Evolutionary conservation across 2,888 invertebrate species (phyloP), one percentile per base, ranked within the genome.

Genomic region (Aphodius granarius): DNA sequence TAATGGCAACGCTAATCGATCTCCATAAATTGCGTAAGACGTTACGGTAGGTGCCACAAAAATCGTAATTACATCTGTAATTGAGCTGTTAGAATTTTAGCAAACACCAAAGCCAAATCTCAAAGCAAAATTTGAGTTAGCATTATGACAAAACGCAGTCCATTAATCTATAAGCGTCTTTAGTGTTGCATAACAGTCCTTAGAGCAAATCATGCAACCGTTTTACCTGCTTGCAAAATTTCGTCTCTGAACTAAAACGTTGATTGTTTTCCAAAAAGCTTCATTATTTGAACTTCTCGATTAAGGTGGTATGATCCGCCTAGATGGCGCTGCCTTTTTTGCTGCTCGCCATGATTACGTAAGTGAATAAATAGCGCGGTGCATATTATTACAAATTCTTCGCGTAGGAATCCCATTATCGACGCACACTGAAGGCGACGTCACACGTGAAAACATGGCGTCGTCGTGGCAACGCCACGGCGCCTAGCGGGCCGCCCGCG

Each of bases 401-500:
- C 62, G 65, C 63, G 71, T 62, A 75, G 77, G 78, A 75, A 76
- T 73, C 76, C 79, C 75, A 76, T 78, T 77, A 82, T 80, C 81
- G 80, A 80, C 80, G 80, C 78, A 81, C n/a, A n/a, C n/a, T n/a
- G n/a, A n/a, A 79, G 77, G 43, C 74, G 74, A 84, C 85, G 86
- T 86, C 85, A 84, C 82, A 79, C 81, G 81, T 83, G 84, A 84
- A 84, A 85, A 85, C 85, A 86, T 85, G 85, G 84, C 84, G 86
- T 86, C 82, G 82, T 79, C 83, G 80, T 83, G 83, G 82, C 80
- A 81, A 86, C 85, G 80, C 78, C 77, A 78, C 81, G 84, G 84
- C 83, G 84, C 84, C 85, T 79, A 76, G 75, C 79, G 81, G 80
- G 80, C 81, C 81, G 80, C 80, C 75, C 65, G 19, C 74, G 76